These are phyloP conservation scores for Mallateleia sp. DNA, from an alignment of 2,888 invertebrate genomes.

Conservation along the genomic window DNA sequence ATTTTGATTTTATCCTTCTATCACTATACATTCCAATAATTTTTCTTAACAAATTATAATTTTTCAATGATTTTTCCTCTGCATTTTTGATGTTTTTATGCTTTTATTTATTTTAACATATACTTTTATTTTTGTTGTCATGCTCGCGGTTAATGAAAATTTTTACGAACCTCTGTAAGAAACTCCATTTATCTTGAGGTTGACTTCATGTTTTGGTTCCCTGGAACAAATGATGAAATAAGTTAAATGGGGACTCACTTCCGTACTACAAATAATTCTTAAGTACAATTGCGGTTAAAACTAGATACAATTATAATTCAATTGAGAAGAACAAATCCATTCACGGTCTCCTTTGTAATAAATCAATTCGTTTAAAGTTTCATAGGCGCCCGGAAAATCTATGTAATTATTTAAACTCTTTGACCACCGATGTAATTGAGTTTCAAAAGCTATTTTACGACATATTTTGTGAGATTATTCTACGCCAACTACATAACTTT, in stretches of 20 bases:
- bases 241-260: neutral
- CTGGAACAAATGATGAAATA: conserved; percentile 46
- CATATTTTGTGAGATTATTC: conserved; percentile 72
- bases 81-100: no score
- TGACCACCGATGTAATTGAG: conserved; percentile 62
- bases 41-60: no score
- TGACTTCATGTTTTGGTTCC: conserved; percentile 68
- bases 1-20: no score
- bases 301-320: conserved; percentile 41
- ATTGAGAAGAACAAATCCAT: conserved; percentile 32
- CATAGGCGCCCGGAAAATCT: conserved; percentile 41
- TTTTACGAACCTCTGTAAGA: conserved; percentile 75
- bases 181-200: conserved; percentile 81
- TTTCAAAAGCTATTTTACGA: conserved; percentile 70
- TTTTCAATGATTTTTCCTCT: no score
- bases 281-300: conserved; percentile 13
- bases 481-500: conserved; percentile 61
- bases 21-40: no score
- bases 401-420: conserved; percentile 65
- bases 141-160: no score
- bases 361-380: conserved; percentile 63
- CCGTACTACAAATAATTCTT: conserved; percentile 2
- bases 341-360: conserved; percentile 29
- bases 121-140: no score
- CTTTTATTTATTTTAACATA: no score